phyloP scores from a whole-genome alignment of 2,888 invertebrate genomes.

The Hyles lineata region DNA sequence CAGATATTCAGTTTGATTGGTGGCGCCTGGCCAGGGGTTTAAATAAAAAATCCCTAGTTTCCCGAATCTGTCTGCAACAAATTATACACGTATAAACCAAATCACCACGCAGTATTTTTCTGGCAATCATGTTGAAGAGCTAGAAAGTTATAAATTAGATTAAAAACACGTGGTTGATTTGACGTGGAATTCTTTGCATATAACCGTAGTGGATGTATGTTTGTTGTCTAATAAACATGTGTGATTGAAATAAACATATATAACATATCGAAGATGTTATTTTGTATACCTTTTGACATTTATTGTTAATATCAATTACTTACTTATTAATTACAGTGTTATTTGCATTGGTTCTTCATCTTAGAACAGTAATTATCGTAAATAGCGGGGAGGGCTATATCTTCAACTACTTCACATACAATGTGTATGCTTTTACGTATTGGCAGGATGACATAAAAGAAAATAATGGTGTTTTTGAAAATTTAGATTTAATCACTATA shows the following conservation, averaged over 20 bases:
- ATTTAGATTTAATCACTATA: too few relatives aligned
- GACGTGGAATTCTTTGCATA: constrained; percentile 12
- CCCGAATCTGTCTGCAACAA: not conserved
- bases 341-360: not conserved
- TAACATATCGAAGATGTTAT: constrained; percentile 19
- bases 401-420: too few relatives aligned
- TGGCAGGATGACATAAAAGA: too few relatives aligned
- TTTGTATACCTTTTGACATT: constrained; percentile 17
- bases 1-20: not conserved
- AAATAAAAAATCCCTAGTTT: not conserved
- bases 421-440: too few relatives aligned
- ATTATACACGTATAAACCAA: not conserved
- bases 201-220: constrained; percentile 19
- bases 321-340: too few relatives aligned
- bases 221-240: constrained; percentile 21
- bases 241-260: not conserved
- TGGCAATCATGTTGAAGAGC: not conserved
- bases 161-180: constrained; percentile 24
- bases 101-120: constrained; percentile 3
- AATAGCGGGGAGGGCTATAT: not conserved
- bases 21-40: not conserved
- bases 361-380: not conserved
- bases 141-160: constrained; percentile 19
- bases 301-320: not conserved
- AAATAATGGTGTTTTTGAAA: too few relatives aligned